Conservation (phyloP, 2,113 vertebrate genomes). For the Rousettus leschenaultii region DNA sequence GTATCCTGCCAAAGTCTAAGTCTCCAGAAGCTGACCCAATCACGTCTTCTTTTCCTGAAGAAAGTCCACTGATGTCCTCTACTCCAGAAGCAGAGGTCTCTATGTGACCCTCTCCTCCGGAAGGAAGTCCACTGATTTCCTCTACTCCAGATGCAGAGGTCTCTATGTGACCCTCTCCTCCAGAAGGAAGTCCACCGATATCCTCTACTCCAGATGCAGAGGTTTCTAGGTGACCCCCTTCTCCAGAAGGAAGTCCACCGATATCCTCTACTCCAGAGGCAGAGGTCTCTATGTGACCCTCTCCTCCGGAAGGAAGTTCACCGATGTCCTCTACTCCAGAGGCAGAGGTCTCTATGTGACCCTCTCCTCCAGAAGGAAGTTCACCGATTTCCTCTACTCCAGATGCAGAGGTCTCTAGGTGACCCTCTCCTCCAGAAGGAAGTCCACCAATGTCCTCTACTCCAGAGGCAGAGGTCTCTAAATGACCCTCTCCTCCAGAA, state of each 20-base stretch:
- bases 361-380: conserved; percentile 57
- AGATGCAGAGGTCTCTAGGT: conserved; percentile 56
- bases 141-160: conserved; percentile 60
- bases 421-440: conserved; percentile 80
- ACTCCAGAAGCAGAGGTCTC: conserved; percentile 79
- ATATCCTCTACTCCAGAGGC: conserved; percentile 77
- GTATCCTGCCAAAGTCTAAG: conserved; percentile 66
- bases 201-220: conserved; percentile 78
- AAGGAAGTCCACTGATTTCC: conserved; percentile 80
- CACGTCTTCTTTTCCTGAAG: conserved; percentile 82
- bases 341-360: conserved; percentile 59
- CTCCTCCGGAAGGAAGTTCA: conserved; percentile 79
- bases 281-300: conserved; percentile 75
- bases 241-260: conserved; percentile 83
- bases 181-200: conserved; percentile 61
- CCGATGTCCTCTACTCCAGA: conserved; percentile 75
- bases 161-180: conserved; percentile 34
- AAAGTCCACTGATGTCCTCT: conserved; percentile 79
- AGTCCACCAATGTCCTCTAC: conserved; percentile 79
- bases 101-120: conserved; percentile 77
- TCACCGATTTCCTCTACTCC: conserved; percentile 74
- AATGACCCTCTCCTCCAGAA: conserved; percentile 76
- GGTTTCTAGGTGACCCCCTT: conserved; percentile 57
- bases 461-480: conserved; percentile 80
- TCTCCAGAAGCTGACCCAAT: conserved; percentile 78